Conservation (phyloP, 2,113 vertebrate genomes). For the Elephantulus edwardii region DNA sequence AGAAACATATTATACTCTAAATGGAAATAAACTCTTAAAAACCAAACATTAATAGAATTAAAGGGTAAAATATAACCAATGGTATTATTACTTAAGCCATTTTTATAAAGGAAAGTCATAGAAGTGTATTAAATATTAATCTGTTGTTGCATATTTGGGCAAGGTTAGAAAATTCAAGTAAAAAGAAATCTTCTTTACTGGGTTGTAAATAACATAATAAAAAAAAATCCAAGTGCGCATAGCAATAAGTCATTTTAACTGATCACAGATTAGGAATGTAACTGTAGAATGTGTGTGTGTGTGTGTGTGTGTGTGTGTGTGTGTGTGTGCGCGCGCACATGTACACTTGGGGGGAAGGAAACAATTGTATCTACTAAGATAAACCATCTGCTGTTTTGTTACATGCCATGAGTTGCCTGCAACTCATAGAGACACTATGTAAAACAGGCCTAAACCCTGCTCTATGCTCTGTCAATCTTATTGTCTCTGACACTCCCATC, state of each 20-base stretch:
- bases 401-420: too few species aligned
- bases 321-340: too few species aligned
- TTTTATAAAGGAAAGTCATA: not conserved
- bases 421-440: too few species aligned
- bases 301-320: too few species aligned
- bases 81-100: not conserved
- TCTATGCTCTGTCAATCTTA: too few species aligned
- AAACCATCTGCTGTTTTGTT: not conserved
- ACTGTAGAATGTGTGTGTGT: not conserved
- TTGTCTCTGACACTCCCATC: too few species aligned
- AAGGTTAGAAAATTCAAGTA: not conserved
- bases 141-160: not conserved
- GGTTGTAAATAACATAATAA: not conserved
- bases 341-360: not conserved
- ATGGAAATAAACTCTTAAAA: not conserved
- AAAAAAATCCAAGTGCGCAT: not conserved
- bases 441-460: too few species aligned
- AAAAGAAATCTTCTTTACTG: not conserved
- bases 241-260: not conserved
- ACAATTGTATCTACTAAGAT: not conserved
- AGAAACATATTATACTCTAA: not conserved
- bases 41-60: not conserved
- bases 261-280: not conserved
- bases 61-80: not conserved
- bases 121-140: not conserved